Evolutionary conservation across 1,140 invertebrate genomes (phyloP), one percentile per base, ranked within the genome.

Genomic region (Formica exsecta): DNA sequence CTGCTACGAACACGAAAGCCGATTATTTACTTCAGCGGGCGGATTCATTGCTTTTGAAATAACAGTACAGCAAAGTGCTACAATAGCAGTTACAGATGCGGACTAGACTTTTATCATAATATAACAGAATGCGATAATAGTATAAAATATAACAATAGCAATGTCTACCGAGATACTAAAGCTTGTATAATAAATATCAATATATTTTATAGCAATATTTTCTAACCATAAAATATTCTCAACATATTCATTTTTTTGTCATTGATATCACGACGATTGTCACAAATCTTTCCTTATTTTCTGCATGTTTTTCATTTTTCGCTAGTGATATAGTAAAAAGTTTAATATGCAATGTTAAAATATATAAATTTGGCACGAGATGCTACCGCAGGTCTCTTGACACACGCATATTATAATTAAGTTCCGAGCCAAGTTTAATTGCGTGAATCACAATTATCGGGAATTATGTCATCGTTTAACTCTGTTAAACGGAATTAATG

Each of bases 1-100:
- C 54, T 74, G 79, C 68, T 61, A 38, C 66, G 38, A 83, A 74
- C 16, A 25, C 57, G 41, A 73, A 83, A 83, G 54, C 79, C 79
- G 68, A 83, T 83, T 83, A 83, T 83, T 83, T 83, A 83, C 79
- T 74, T 74, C 79, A 83, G 68, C 68, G 54, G 38, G 41, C 59
- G 68, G 68, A 83, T 83, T 83, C 79, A 83, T 83, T 61, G 79
- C 79, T 81, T 83, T 74, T 83, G 79, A 74, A 83, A 54, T 83
- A 83, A 44, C 66, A 61, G 38, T 66, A 73, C 16, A 59, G 68
- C n/a, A n/a, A 73, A 64, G 29, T 61, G 13, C 7, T 83, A 83
- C 79, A 83, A 83, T 62, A 2, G 38, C 9, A 54, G 54, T 83
- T 81, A 73, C 54, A 22, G 73, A 74, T 71, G 38, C 66, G 38